phyloP scores from a whole-genome alignment of 2,888 invertebrate species.

The Eupithecia dodoneata region DNA sequence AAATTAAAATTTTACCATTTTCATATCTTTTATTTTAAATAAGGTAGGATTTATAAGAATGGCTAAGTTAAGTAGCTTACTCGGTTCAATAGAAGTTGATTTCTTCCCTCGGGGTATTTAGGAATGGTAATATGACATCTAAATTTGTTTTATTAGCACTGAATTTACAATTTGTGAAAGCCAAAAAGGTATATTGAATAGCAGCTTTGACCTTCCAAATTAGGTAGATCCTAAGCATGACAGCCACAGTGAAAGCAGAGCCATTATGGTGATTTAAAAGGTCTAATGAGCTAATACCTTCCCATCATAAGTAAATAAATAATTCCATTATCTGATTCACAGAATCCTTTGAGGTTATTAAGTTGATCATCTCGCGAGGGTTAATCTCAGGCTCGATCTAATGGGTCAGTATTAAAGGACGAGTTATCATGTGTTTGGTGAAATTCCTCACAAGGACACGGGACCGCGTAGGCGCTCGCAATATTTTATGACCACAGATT shows the following conservation, averaged over 20 bases:
- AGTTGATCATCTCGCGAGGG: conserved; percentile 44
- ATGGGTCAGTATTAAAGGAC: conserved; percentile 38
- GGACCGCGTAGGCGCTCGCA: conserved; percentile 48
- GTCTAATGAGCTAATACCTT: conserved; percentile 32
- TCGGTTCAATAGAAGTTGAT: conserved; percentile 3
- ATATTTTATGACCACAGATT: conserved; percentile 71
- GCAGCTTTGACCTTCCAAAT: conserved; percentile 32
- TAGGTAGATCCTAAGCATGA: conserved; percentile 28
- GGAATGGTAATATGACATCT: not conserved
- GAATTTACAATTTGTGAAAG: not conserved
- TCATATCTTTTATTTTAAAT: conserved; percentile 8
- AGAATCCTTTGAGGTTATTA: conserved; percentile 44
- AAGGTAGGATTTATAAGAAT: conserved; percentile 9
- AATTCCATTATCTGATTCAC: conserved; percentile 44
- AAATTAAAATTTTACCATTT: conserved; percentile 30
- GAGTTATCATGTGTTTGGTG: conserved; percentile 24
- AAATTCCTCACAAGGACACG: conserved; percentile 47
- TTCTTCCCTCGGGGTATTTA: not conserved
- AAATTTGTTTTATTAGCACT: not conserved
- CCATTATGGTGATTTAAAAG: conserved; percentile 40
- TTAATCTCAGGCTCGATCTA: conserved; percentile 36
- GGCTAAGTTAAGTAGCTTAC: not conserved
- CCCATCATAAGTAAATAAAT: conserved; percentile 44
- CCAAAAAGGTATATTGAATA: not conserved
- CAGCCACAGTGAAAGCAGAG: conserved; percentile 32